Conservation (phyloP, 2,797 vertebrate genomes). For the Mormyrus proboscirostris region DNA sequence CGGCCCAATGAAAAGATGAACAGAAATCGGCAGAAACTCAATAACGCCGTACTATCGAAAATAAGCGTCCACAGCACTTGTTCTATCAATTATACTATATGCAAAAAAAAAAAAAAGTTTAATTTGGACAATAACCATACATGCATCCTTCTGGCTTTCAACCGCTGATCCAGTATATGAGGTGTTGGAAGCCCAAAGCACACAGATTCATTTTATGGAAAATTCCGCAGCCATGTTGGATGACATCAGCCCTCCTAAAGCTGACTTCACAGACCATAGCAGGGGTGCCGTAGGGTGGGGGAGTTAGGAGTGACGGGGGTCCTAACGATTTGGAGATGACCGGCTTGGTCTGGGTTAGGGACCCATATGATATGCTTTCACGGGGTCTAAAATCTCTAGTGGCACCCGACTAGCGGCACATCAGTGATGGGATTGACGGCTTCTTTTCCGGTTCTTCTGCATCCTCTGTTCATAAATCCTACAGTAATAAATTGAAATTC, state of each 20-base stretch:
- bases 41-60: neutral
- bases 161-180: neutral
- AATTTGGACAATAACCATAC: neutral
- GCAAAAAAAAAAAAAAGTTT: neutral
- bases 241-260: neutral
- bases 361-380: neutral
- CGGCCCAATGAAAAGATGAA: neutral
- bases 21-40: neutral
- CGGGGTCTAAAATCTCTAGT: neutral
- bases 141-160: neutral
- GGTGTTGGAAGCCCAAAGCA: neutral
- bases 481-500: neutral
- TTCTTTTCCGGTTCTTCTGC: neutral
- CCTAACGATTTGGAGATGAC: neutral
- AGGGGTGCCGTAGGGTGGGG: neutral
- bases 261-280: neutral
- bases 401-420: neutral
- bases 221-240: neutral
- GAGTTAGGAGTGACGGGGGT: neutral
- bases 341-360: neutral
- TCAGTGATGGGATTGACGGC: neutral
- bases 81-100: neutral
- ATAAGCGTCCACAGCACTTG: neutral
- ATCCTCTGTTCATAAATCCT: neutral
- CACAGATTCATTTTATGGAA: neutral